A percentile compares a stretch with the other conserved stretches of the same genome.
phyloP scores from a whole-genome alignment of 2,888 invertebrate genomes.

The Limnephilus rhombicus region DNA sequence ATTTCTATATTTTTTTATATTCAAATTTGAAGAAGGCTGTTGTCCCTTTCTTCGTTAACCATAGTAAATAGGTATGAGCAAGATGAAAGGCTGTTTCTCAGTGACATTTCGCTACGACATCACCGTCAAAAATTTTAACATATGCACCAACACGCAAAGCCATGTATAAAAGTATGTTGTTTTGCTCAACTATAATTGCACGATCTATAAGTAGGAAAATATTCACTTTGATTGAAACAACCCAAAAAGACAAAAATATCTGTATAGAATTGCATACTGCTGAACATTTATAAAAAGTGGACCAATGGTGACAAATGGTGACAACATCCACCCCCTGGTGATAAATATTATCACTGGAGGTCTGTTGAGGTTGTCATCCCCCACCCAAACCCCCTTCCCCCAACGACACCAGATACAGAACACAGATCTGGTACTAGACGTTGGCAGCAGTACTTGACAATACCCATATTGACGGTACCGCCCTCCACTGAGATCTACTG shows the following conservation, averaged over 20 bases:
- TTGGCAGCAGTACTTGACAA: neutral
- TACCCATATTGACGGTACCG: neutral
- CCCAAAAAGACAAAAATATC: neutral
- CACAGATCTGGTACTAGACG: neutral
- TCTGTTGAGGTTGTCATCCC: neutral
- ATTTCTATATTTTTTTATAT: too few relatives aligned
- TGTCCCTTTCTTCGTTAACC: too few relatives aligned
- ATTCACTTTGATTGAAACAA: neutral
- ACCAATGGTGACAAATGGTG: neutral
- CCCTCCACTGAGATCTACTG: neutral
- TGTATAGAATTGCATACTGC: neutral
- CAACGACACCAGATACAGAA: neutral
- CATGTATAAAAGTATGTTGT: too few relatives aligned
- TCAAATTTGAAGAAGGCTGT: too few relatives aligned
- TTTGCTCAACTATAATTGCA: too few relatives aligned
- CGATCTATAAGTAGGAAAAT: too few relatives aligned
- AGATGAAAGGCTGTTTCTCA: too few relatives aligned
- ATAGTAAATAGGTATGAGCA: too few relatives aligned
- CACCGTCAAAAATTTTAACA: too few relatives aligned
- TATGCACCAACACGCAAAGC: too few relatives aligned
- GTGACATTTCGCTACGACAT: too few relatives aligned
- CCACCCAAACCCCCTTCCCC: neutral
- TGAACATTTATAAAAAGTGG: neutral
- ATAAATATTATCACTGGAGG: neutral
- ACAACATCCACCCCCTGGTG: neutral